These are phyloP conservation scores for Rhea americana DNA, from an alignment of 2,113 vertebrate species.

Conservation along the genomic window DNA sequence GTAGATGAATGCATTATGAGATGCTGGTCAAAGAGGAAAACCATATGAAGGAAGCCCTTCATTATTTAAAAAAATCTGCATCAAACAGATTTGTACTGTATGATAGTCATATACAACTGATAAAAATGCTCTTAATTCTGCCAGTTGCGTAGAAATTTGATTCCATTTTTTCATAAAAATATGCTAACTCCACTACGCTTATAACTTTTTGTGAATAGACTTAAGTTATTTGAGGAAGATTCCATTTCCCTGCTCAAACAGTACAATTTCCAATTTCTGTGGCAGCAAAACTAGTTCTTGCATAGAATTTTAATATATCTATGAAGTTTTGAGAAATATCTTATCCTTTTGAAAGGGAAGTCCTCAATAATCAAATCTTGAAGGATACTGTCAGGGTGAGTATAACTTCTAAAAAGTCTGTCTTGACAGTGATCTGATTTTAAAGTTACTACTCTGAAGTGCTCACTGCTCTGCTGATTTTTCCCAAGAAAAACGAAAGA, in stretches of 20 bases:
- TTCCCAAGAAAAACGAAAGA: not conserved
- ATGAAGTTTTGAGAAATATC: not conserved
- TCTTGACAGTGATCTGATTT: not conserved
- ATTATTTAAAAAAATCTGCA: not conserved
- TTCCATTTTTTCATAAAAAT: not conserved
- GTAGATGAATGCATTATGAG: not conserved
- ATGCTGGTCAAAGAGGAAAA: not conserved
- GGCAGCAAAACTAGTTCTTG: slow-evolving; percentile 22
- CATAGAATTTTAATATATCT: not conserved
- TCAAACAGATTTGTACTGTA: not conserved
- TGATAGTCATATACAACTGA: not conserved
- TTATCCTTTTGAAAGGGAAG: not conserved
- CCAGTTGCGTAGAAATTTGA: not conserved
- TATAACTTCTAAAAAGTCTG: not conserved
- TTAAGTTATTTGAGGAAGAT: slow-evolving; percentile 8
- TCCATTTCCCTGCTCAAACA: slow-evolving; percentile 17
- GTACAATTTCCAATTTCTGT: slow-evolving; percentile 51
- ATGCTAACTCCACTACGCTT: not conserved
- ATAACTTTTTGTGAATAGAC: slow-evolving; percentile 68
- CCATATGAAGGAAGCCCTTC: not conserved
- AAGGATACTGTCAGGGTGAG: not conserved
- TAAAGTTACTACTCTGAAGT: not conserved
- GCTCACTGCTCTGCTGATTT: not conserved
- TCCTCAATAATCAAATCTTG: not conserved
- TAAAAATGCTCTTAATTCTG: not conserved